Evolutionary conservation across 2,797 vertebrate species (phyloP).

Genomic region (Sebastes taczanowskii): DNA sequence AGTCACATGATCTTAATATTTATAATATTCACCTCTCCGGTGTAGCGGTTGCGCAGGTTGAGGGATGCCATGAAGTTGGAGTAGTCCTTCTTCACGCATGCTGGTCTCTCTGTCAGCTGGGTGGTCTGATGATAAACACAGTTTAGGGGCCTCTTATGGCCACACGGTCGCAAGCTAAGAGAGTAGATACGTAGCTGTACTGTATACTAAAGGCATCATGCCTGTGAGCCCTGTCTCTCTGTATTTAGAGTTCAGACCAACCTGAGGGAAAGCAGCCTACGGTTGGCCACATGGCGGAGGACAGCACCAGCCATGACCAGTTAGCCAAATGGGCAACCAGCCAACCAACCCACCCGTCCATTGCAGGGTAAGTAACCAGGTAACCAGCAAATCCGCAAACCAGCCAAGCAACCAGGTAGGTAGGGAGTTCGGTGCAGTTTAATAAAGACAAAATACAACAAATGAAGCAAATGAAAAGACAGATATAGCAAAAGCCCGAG

Average conservation of each 20-base stretch:
- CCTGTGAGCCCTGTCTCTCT: slow-evolving; percentile 51
- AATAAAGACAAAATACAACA: slow-evolving; percentile 80
- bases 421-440: slow-evolving; percentile 71
- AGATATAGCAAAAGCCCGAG: slow-evolving; percentile 57
- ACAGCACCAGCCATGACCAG: slow-evolving; percentile 76
- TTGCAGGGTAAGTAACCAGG: slow-evolving; percentile 72
- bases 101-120: slow-evolving; percentile 93
- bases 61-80: slow-evolving; percentile 99
- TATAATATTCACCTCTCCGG: slow-evolving; percentile 89
- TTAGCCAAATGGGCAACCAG: slow-evolving; percentile 79
- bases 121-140: slow-evolving; percentile 80
- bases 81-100: slow-evolving; percentile 98
- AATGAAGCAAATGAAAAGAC: slow-evolving; percentile 81
- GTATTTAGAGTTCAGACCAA: slow-evolving; percentile 77
- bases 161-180: neutral
- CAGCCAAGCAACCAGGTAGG: slow-evolving; percentile 73
- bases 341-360: slow-evolving; percentile 79
- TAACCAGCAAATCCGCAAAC: slow-evolving; percentile 70
- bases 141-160: neutral
- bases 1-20: neutral
- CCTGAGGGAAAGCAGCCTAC: slow-evolving; percentile 86
- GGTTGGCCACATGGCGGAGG: slow-evolving; percentile 69
- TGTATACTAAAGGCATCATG: slow-evolving; percentile 26
- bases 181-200: slow-evolving; percentile 4
- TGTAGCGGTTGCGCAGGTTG: slow-evolving; percentile 95